Conservation (phyloP, 2,797 vertebrate genomes). For the Sebastes oblongus region DNA sequence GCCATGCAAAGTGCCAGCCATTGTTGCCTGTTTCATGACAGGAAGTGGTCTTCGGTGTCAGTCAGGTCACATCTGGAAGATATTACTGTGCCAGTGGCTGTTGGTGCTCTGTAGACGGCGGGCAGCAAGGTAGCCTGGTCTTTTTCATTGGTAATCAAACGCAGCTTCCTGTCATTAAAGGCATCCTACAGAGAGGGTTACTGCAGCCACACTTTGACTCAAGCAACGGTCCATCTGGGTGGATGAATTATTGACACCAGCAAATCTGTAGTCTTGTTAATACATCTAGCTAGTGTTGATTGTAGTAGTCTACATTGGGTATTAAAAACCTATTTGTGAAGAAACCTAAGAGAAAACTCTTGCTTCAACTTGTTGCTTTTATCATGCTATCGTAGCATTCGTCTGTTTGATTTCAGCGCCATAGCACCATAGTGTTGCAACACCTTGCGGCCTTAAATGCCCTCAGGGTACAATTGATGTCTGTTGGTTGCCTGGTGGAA, state of each 20-base stretch:
- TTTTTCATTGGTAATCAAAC: conserved; percentile 17
- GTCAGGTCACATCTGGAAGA: conserved; percentile 51
- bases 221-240: background rate
- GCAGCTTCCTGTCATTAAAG: conserved; percentile 57
- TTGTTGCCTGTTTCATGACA: conserved; percentile 14
- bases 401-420: background rate
- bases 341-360: background rate
- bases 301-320: background rate
- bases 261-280: background rate
- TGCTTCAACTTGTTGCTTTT: background rate
- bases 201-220: conserved; percentile 13
- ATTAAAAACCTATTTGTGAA: background rate
- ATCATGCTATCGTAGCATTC: background rate
- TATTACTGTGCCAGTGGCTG: conserved; percentile 19
- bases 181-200: conserved; percentile 12
- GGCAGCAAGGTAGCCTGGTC: background rate
- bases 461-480: conserved; percentile 6
- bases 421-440: background rate
- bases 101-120: background rate
- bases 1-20: background rate
- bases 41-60: conserved; percentile 29
- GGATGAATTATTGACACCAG: conserved; percentile 41
- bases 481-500: conserved; percentile 2
- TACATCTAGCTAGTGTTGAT: background rate
- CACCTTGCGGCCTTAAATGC: conserved; percentile 10